phyloP scores from a whole-genome alignment of 2,888 invertebrate genomes.

The Mantis religiosa region DNA sequence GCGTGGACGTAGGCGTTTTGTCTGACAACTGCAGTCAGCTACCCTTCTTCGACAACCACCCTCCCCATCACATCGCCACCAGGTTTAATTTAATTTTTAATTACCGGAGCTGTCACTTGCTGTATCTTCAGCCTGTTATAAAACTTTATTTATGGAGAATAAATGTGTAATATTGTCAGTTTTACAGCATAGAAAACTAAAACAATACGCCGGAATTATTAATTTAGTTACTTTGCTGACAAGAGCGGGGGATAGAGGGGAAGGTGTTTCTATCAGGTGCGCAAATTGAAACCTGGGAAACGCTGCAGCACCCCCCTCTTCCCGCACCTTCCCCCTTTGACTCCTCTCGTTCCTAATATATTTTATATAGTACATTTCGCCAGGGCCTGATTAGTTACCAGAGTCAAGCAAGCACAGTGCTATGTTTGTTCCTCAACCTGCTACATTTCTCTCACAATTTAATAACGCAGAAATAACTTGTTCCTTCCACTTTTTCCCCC shows the following conservation, averaged over 20 bases:
- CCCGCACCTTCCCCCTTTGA: background rate
- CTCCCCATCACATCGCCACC: background rate
- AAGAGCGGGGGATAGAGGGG: background rate
- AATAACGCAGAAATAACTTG: background rate
- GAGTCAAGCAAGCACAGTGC: background rate
- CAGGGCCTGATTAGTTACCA: background rate
- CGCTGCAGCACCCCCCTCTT: background rate
- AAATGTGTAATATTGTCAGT: background rate
- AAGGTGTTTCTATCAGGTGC: background rate
- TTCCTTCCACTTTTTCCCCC: background rate
- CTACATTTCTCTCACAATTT: background rate
- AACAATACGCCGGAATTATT: background rate
- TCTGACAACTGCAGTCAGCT: background rate
- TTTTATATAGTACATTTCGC: background rate
- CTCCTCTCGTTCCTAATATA: background rate
- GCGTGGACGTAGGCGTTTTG: background rate
- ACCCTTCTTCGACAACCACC: background rate
- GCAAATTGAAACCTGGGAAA: background rate
- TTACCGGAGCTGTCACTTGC: constrained; percentile 10
- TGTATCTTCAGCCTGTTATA: constrained; percentile 4
- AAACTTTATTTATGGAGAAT: constrained; percentile 8
- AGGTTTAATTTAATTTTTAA: constrained; percentile 17
- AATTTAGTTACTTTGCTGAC: background rate
- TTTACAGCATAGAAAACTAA: background rate
- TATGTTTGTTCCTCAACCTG: background rate